Evolutionary conservation across 2,797 vertebrate genomes (phyloP), one percentile per base, ranked within the genome.

Genomic region (Manis pentadactyla): DNA sequence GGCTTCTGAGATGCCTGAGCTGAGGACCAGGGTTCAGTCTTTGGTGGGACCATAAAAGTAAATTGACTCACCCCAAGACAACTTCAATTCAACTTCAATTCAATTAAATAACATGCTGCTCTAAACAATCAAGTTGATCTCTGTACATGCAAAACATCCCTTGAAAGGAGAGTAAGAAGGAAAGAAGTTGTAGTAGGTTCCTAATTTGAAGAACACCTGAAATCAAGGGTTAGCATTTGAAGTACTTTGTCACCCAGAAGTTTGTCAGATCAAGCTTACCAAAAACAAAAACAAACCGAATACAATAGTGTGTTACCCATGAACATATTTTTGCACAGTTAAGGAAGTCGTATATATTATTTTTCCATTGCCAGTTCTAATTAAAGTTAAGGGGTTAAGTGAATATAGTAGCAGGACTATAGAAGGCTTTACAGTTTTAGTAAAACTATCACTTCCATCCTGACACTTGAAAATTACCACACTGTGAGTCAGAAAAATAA

Each of bases 301-400:
- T n/a, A 87, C 61, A 77, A 69, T 84, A 86, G 25, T 53, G 21
- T 69, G 31, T 64, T 57, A 63, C 68, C 63, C 4, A 87, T 63
- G 34, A 88, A 78, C 34, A 90, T 12, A 63, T 29, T 87, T 93
- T 68, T 73, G 21, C n/a, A 75, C 29, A 79, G 59, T 51, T 89
- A 94, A 87, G 49, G 93, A 49, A 95, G 90, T 69, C 0, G 84
- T 73, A 27, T 87, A 77, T 96, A 96, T 93, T 51, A 95, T 94
- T 97, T 87, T 42, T 77, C 46, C 83, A 96, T 71, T 95, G 11
- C 81, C 77, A n/a, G 51, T 92, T 53, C 87, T 89, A 95, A 96
- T 96, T n/a, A 92, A 96, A 96, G 75, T 5, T 96, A 98, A 97
- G 94, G 85, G 97, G 95, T 92, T 84, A 74, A 90, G n/a, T 79